Evolutionary conservation across 2,113 vertebrate species (phyloP).

Genomic region (Stomatorhinus ivindoensis): DNA sequence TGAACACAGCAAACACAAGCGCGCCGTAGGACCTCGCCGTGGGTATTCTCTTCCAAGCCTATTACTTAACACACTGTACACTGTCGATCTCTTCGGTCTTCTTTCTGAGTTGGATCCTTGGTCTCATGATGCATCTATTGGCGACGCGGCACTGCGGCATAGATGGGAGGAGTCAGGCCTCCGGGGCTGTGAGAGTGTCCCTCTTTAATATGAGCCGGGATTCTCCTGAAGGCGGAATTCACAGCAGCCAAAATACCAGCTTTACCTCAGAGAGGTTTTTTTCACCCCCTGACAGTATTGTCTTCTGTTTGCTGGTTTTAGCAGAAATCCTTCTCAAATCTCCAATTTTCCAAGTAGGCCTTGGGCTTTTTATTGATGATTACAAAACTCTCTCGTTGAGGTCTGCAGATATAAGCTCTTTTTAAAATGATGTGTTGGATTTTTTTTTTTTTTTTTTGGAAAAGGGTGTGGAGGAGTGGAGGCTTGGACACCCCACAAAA

Average conservation of each 20-base stretch:
- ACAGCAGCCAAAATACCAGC: background rate
- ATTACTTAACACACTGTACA: background rate
- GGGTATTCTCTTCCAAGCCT: background rate
- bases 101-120: background rate
- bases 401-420: slow-evolving; percentile 13
- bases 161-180: background rate
- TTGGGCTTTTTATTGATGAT: slow-evolving; percentile 10
- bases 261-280: background rate
- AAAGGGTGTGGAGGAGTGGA: background rate
- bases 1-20: background rate
- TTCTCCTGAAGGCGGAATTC: slow-evolving; percentile 7
- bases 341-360: slow-evolving; percentile 11
- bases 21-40: background rate
- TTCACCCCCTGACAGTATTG: slow-evolving; percentile 1
- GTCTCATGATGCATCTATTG: background rate
- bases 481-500: background rate
- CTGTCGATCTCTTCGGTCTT: background rate
- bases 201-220: slow-evolving; percentile 1
- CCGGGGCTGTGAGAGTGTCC: background rate
- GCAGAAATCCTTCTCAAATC: slow-evolving; percentile 19
- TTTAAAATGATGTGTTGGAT: slow-evolving; percentile 12
- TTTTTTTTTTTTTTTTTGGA: background rate
- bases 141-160: background rate
- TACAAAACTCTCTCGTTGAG: background rate
- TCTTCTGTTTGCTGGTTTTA: slow-evolving; percentile 14